Evolutionary conservation across 2,888 invertebrate genomes (phyloP).

Genomic region (Kuschelorhynchus macadamiae): DNA sequence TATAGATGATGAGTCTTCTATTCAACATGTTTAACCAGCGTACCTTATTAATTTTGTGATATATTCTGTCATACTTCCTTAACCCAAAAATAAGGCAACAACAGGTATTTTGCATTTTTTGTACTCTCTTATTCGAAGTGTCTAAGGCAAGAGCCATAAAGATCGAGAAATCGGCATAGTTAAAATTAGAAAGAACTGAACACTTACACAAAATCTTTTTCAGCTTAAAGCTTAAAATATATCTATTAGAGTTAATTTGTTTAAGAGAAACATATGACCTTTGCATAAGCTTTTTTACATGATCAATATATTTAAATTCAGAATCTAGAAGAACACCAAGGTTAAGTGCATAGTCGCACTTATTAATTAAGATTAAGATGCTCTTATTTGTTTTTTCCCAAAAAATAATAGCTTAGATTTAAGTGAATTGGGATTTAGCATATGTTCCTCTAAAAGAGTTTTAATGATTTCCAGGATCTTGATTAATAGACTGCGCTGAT

Average conservation of each 20-base stretch:
- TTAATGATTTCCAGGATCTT: conserved; percentile 10
- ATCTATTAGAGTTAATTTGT: too few relatives aligned
- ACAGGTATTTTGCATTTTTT: not conserved
- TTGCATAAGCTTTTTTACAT: not conserved
- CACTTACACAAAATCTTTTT: too few relatives aligned
- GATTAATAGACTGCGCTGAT: not conserved
- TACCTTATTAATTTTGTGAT: not conserved
- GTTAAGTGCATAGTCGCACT: not conserved
- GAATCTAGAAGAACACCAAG: not conserved
- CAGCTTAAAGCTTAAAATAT: too few relatives aligned
- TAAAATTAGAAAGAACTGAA: too few relatives aligned
- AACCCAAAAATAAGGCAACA: not conserved
- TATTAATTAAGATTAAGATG: not conserved
- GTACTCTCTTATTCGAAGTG: not conserved
- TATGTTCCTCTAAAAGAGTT: not conserved
- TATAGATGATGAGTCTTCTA: not conserved
- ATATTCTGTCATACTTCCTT: not conserved
- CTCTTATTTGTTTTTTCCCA: not conserved
- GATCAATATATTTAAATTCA: not conserved
- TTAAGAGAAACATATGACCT: too few relatives aligned
- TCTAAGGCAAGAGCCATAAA: too few relatives aligned
- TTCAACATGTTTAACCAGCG: not conserved
- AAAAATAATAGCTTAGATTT: conserved; percentile 1
- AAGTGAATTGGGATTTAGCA: not conserved
- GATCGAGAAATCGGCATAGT: too few relatives aligned